phyloP scores from a whole-genome alignment of 2,797 vertebrate species.

The Chelon labrosus region DNA sequence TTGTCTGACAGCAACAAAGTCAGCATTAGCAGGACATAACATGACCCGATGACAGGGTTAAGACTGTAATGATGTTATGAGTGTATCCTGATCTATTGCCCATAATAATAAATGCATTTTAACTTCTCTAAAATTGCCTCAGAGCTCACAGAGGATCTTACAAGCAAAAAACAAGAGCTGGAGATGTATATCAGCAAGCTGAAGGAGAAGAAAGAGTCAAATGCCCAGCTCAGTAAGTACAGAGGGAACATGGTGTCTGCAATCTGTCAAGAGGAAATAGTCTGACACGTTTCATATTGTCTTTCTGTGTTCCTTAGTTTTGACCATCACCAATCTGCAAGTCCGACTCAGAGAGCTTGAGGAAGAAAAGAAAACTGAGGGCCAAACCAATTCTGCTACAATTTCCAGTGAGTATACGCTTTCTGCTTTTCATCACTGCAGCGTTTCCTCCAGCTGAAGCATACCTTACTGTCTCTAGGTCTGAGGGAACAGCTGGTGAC shows the following conservation, averaged over 20 bases:
- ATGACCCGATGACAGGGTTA: neutral
- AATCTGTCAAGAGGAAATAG: neutral
- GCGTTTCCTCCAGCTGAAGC: neutral
- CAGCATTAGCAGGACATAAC: no score
- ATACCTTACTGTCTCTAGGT: constrained; percentile 27
- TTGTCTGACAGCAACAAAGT: neutral
- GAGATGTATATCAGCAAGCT: constrained; percentile 25
- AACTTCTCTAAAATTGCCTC: neutral
- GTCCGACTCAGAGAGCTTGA: constrained; percentile 33
- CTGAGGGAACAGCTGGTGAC: constrained; percentile 37
- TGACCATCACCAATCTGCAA: constrained; percentile 36
- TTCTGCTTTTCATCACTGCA: neutral
- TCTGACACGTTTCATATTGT: neutral
- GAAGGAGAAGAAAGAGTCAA: constrained; percentile 22
- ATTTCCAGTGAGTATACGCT: constrained; percentile 30
- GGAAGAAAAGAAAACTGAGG: neutral
- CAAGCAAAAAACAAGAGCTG: constrained; percentile 6
- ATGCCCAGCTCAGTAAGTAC: constrained; percentile 47
- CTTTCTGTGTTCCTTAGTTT: constrained; percentile 40
- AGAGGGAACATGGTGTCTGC: neutral
- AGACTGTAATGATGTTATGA: neutral
- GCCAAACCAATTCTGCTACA: neutral
- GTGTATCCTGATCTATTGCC: neutral
- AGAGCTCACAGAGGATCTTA: constrained; percentile 44
- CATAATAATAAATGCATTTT: neutral